These are phyloP conservation scores for Dynastes maya DNA, from an alignment of 2,888 invertebrate genomes.

Conservation along the genomic window DNA sequence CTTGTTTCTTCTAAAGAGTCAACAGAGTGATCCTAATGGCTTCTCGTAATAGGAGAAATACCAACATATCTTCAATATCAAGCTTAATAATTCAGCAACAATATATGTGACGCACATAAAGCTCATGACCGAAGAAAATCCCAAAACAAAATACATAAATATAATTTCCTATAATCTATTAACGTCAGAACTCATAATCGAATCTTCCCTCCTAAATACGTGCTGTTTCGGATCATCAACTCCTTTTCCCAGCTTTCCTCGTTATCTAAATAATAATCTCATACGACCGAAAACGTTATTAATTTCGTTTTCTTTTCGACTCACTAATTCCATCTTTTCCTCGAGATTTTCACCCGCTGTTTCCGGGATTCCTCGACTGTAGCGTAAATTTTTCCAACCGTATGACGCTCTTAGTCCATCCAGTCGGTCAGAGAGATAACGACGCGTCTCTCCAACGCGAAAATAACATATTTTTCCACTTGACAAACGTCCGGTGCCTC, in stretches of 20 bases:
- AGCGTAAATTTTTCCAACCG: background rate
- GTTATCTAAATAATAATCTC: conserved; percentile 22
- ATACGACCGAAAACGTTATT: background rate
- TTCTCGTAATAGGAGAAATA: no score
- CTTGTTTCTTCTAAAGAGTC: no score
- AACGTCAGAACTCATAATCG: background rate
- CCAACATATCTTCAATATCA: no score
- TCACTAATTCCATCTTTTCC: conserved; percentile 14
- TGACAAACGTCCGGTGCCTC: conserved; percentile 18
- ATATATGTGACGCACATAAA: no score
- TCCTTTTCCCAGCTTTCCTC: background rate
- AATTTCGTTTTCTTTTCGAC: conserved; percentile 10
- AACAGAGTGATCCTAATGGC: no score
- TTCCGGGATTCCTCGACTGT: background rate
- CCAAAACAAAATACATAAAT: no score
- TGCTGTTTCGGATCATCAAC: background rate
- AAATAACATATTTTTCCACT: conserved; percentile 40
- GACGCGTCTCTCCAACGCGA: conserved; percentile 9
- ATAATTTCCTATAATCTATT: background rate
- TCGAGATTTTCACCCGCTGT: no score
- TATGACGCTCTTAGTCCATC: background rate
- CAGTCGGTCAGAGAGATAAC: conserved; percentile 16
- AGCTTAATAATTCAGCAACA: no score
- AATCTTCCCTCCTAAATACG: background rate
- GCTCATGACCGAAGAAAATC: no score